Base-by-base conservation (phyloP, 2,888 invertebrate species). In the Lutraria lutraria region DNA sequence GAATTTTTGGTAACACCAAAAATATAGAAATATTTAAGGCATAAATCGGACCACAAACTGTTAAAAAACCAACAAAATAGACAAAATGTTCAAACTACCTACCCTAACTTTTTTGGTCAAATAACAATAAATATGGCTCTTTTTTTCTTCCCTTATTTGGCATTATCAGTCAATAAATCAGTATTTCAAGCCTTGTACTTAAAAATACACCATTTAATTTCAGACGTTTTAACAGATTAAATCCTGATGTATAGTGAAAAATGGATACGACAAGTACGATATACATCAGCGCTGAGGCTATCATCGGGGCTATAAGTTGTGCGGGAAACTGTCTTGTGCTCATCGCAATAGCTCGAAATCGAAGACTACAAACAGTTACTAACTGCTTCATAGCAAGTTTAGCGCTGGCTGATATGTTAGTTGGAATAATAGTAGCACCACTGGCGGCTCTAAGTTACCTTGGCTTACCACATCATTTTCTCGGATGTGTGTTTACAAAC, bases 401-500 rank as follows among this genome's bases (percentile, higher is more conserved):
- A 63, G 96, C 96, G 1, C 72, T 94, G 13, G 95, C 95, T 8
- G 96, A 96, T 88, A 88, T 95, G 19, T 88, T 95, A 1, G 95
- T 96, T n/a, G 96, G 95, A 6, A 84, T 95, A 19, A 89, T 95
- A 21, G 95, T 95, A 29, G 94, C 95, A 16, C 96, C 96, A 29
- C 80, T 94, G 31, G 95, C 95, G 12, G 93, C 95, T 16, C 89
- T 95, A 1, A 93, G 94, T 80, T 95, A 92, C 87, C 88, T 93
- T 10, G 95, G 95, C 19, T 85, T 95, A 25, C 95, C 95, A 19
- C 81, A 88, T 16, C 80, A 95, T 80, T 95, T 95, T 83, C 92
- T 94, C 43, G 95, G 95, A 72, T 96, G 96, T 91, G 94, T 95
- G 15, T 93, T 96, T 79, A 94, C 95, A n/a, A 96, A 96, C 90